Evolutionary conservation across 1,140 invertebrate genomes (phyloP), one percentile per base, ranked within the genome.

Genomic region (Eriosoma lanigerum): DNA sequence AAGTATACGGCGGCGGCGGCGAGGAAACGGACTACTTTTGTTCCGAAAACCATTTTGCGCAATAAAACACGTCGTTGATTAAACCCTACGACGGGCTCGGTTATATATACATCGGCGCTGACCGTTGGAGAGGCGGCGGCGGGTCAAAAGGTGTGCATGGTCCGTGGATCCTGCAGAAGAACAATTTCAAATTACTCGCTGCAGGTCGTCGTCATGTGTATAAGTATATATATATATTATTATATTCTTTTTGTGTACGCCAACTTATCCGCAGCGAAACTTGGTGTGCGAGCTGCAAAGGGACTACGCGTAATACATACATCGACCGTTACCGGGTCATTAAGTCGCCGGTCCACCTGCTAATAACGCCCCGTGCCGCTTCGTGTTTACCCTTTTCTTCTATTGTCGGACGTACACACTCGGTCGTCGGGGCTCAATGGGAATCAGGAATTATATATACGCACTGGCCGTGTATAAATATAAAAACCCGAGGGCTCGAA

Each of bases 21-120:
- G 13, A 0, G 44, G 3, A 26, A 21, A 10, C 17, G 48, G 1
- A 21, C 17, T 56, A 75, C 70, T 73, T 73, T 75, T 75, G 56
- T 76, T 48, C 56, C 52, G 56, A 76, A 76, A 76, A 76, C 73
- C 73, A 76, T 76, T 76, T 76, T 1, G 32, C 29, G 73, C 15
- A 17, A 60, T 60, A 60, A 76, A 60, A 76, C 73, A 76, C 54
- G 73, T 76, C 73, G 73, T 76, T 60, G 73, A 76, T 60, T 76
- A 76, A 76, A 76, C 46, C 66, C 17, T 50, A 15, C 32, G 1
- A 0, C 32, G n/a, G 0, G 64, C 19, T 5, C 62, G 32, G 32
- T 8, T 8, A 8, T 38, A 38, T 38, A 38, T 38, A 38, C 32
- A 38, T 38, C 38, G 29, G 0, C 44, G 44, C 26, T 38, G 46